Base-by-base conservation (phyloP, 37 sponge, comb jelly and placozoan species). In the Ephydatia muelleri region DNA sequence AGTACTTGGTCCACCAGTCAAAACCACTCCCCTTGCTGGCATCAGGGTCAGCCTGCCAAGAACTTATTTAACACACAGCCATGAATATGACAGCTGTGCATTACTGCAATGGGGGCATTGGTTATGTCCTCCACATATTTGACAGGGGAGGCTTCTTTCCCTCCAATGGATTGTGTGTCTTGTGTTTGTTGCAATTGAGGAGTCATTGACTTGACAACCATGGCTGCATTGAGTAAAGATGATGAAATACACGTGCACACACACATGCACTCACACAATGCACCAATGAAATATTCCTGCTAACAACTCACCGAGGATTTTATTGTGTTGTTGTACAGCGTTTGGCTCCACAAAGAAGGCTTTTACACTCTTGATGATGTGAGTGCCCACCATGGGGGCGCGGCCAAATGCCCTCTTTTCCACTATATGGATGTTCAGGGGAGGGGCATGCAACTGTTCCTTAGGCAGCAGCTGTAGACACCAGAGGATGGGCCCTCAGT, bases 1-100 rank as follows among this genome's bases (percentile, higher is more conserved):
- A 96, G 83, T 92, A 99, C 84, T 97, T 97, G 80, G 93, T 88
- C 99, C 99, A 99, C 97, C 97, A 99, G 83, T 99, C 99, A 92
- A 95, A 93, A 29, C 91, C 94, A 39, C 75, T 64, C 43, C 86
- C 91, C 30, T 89, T 86, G 76, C 80, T 80, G 30, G 34, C 80
- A 66, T 93, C 94, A 23, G 96, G 96, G 65, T 95, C 96, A 71
- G 82, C 38, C 83, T 90, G 69, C 0, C 65, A 69, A 78, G 68
- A 80, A 6, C 32, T 74, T 34, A 74, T 6, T 31, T 29, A 33
- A 3, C 38, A n/a, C n/a, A n/a, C n/a, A n/a, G n/a, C n/a, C 21
- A 16, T 65, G 21, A 65, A 16, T 23, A 71, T 16, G 5, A 29
- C 29, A 29, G 29, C 8, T 33, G 27, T 71, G 5, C 72, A 71